Conservation (phyloP, 2,113 vertebrate genomes). For the Columba janthina region DNA sequence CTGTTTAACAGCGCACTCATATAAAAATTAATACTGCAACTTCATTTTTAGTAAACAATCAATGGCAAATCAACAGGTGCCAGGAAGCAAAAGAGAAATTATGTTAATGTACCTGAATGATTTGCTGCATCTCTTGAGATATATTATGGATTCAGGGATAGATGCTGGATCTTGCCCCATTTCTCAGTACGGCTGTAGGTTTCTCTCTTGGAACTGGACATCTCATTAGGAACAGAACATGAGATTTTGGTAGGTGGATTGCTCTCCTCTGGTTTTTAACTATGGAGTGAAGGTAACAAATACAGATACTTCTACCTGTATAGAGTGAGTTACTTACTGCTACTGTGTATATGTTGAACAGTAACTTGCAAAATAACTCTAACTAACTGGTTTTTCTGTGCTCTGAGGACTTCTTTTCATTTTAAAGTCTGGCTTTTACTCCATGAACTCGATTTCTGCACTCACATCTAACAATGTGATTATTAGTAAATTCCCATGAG, state of each 20-base stretch:
- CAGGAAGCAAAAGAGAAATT: not conserved
- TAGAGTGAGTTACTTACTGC: not conserved
- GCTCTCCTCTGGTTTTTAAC: not conserved
- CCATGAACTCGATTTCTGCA: not conserved
- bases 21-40: not conserved
- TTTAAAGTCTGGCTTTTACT: not conserved
- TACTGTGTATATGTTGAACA: not conserved
- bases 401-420: not conserved
- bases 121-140: not conserved
- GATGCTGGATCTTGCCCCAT: not conserved
- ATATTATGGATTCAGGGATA: not conserved
- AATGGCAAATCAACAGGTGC: not conserved
- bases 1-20: not conserved
- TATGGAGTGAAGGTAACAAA: not conserved
- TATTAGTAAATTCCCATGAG: conserved; percentile 23
- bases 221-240: not conserved
- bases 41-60: not conserved
- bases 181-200: not conserved
- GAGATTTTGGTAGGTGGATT: not conserved
- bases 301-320: not conserved
- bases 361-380: not conserved
- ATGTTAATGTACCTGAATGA: not conserved
- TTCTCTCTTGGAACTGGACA: not conserved
- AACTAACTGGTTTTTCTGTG: not conserved
- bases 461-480: conserved; percentile 8